phyloP scores from a whole-genome alignment of 1,140 invertebrate genomes.

The Macrotrachela quadricornifera region DNA sequence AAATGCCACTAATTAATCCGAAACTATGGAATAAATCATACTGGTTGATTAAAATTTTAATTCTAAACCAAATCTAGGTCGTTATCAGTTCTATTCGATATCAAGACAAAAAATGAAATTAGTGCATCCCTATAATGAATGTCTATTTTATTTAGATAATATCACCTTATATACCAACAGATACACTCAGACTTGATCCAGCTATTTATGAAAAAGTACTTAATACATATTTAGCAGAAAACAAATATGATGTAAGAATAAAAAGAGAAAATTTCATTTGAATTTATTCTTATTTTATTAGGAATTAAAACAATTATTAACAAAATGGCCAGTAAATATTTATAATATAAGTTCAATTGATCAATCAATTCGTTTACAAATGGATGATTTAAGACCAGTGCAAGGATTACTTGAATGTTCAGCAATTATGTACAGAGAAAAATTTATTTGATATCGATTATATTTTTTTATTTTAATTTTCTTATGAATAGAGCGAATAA shows the following conservation, averaged over 20 bases:
- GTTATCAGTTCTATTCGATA: too few relatives aligned
- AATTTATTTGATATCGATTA: slow-evolving; percentile 26
- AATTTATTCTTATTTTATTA: slow-evolving; percentile 13
- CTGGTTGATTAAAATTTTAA: too few relatives aligned
- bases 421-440: slow-evolving; percentile 52
- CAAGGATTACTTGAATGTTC: slow-evolving; percentile 60
- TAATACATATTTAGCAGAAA: slow-evolving; percentile 61
- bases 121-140: too few relatives aligned
- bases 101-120: too few relatives aligned
- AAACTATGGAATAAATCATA: too few relatives aligned
- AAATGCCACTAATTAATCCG: too few relatives aligned
- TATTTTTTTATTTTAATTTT: not conserved
- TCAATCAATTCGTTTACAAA: too few relatives aligned
- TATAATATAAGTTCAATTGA: slow-evolving; percentile 45
- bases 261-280: not conserved
- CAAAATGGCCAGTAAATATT: slow-evolving; percentile 61
- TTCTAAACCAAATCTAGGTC: too few relatives aligned
- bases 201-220: slow-evolving; percentile 85
- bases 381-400: slow-evolving; percentile 37
- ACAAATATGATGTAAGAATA: slow-evolving; percentile 43
- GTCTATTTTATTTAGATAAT: slow-evolving; percentile 39
- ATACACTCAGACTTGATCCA: slow-evolving; percentile 44
- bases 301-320: slow-evolving; percentile 64
- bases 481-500: too few relatives aligned
- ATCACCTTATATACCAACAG: slow-evolving; percentile 54